A percentile compares a stretch with the other conserved stretches of the same genome.
phyloP scores from a whole-genome alignment of 2,113 vertebrate species.

The Empidonax alnorum region DNA sequence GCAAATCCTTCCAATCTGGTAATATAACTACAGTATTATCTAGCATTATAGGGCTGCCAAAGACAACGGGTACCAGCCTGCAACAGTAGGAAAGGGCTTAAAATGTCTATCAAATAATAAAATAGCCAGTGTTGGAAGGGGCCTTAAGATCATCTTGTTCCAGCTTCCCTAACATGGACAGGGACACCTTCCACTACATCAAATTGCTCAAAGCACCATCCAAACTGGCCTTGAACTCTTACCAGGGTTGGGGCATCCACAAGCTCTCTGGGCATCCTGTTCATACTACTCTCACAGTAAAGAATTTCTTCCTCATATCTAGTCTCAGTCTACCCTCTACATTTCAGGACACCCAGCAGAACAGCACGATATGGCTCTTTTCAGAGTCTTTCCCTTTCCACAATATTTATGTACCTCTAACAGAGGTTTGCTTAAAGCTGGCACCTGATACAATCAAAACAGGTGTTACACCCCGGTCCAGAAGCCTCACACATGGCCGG shows the following conservation, averaged over 20 bases:
- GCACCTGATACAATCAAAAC: neutral
- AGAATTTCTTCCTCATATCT: neutral
- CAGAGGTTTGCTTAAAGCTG: neutral
- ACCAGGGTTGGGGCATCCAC: neutral
- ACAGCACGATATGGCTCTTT: neutral
- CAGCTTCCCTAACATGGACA: neutral
- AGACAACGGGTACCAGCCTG: neutral
- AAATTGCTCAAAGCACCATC: neutral
- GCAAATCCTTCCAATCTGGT: neutral
- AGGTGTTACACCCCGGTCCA: no score
- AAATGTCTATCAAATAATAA: neutral
- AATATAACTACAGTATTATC: neutral
- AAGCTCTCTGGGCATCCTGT: neutral
- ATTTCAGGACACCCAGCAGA: accelerated
- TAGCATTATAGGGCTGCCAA: neutral
- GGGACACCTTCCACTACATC: neutral
- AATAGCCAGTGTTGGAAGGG: neutral
- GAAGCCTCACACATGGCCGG: no score
- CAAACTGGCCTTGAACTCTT: neutral
- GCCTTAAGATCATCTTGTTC: neutral
- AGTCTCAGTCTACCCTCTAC: neutral
- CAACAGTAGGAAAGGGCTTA: neutral
- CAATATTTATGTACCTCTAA: neutral
- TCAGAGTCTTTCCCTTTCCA: neutral
- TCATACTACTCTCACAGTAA: neutral